Base-by-base conservation (phyloP, 2,797 vertebrate genomes). In the Sternotherus odoratus region DNA sequence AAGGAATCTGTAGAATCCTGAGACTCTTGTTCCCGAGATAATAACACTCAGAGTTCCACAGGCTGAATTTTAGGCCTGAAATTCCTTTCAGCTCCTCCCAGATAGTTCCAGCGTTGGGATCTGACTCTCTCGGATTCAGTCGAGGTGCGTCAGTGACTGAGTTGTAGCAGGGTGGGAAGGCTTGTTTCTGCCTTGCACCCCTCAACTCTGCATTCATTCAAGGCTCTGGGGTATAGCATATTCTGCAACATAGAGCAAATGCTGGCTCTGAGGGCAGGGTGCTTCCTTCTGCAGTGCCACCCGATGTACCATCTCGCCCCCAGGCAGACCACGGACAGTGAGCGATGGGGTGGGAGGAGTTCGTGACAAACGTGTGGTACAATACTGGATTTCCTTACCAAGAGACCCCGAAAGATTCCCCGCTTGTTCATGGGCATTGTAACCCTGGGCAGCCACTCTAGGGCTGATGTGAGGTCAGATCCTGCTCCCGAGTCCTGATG, bases 221-320 rank as follows among this genome's bases (percentile, higher is more conserved):
- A 75, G 72, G 43, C 4, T 5, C 15, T 43, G 46, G 36, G 13
- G 23, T 28, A 28, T 75, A 26, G 43, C 12, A 16, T 15, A 17
- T 15, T 10, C 26, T 28, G 39, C 69, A 74, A 46, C 8, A 28
- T 24, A 46, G 13, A 28, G 36, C 23, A 3, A 8, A 46, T 39
- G 26, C 63, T 24, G 6, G 19, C 39, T 74, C 69, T 4, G 24
- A 15, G 24, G 23, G 24, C 23, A 39, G 23, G 12, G 10, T 2
- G 12, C 36, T 46, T 28, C 39, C 11, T 46, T 74, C 39, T 43
- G 39, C 21, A 1, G 5, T 16, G n/a, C 79, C 1, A 0, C 54
- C 69, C 11, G 0, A 1, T 39, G 50, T 78, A n/a, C 72, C 0
- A 3, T 4, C n/a, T 23, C 5, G 36, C 21, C n/a, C 66, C n/a